phyloP scores from a whole-genome alignment of 37 sponge, comb jelly and placozoan genomes.

The Crambe crambe region DNA sequence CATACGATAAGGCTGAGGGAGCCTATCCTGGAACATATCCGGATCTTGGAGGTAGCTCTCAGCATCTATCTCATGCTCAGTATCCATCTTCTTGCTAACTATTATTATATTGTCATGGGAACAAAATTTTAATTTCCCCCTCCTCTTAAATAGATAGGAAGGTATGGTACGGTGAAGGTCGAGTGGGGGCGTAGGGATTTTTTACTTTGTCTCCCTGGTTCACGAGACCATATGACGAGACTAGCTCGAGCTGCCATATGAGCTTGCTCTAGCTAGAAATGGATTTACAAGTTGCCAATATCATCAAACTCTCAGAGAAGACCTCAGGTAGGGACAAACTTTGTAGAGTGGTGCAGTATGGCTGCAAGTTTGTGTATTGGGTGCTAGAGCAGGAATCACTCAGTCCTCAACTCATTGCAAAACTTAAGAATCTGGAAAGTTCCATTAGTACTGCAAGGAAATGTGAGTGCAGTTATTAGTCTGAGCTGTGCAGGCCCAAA shows the following conservation, averaged over 20 bases:
- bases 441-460: constrained; percentile 77
- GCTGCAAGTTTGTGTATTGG: constrained; percentile 60
- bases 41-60: constrained; percentile 70
- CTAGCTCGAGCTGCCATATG: background rate
- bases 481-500: no score
- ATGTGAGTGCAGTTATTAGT: constrained; percentile 58
- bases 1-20: constrained; percentile 75
- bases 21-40: constrained; percentile 51
- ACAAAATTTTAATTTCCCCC: background rate
- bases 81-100: no score
- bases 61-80: background rate
- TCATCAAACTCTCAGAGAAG: constrained; percentile 52
- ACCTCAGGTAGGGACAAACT: constrained; percentile 71
- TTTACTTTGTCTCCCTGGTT: no score
- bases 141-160: background rate
- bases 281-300: constrained; percentile 3
- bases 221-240: no score
- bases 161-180: no score
- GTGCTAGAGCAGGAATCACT: constrained; percentile 21
- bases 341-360: constrained; percentile 81
- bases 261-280: background rate
- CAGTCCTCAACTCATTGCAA: constrained; percentile 30
- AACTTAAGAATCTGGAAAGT: constrained; percentile 42
- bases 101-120: no score
- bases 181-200: no score